Base-by-base conservation (phyloP, 1,140 invertebrate species). In the Drosophila tani region DNA sequence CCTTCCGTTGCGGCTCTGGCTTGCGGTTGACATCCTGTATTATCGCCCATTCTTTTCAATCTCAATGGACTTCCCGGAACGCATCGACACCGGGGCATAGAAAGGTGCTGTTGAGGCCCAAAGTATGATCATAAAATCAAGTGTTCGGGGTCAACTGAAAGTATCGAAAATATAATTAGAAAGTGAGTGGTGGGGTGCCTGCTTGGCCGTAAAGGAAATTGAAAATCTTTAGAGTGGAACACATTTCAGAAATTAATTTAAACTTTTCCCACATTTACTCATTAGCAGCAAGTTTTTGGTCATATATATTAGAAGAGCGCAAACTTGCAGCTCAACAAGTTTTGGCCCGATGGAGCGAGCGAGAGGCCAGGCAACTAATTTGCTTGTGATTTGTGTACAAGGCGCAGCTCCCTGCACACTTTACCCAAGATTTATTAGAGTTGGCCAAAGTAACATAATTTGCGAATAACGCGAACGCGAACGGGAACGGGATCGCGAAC, bases 201-300 rank as follows among this genome's bases (percentile, higher is more conserved):
- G 40, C 49, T 24, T 35, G 50, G 57, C 40, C 59, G 38, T 66
- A 46, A 66, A 73, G 79, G 70, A 87, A 87, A 86, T 87, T 76
- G 68, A 73, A 82, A 80, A 71, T 80, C 50, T 78, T 67, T 29
- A 65, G 50, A 57, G 51, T 65, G 68, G 49, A 78, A 78, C 74
- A 84, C 74, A 81, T 84, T 90, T 81, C 40, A 75, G 77, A 88
- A 84, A 81, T 88, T 90, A 88, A 88, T 88, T 88, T 88, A 84
- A 88, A 88, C 84, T 88, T 88, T 88, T 55, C 63, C 84, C 81
- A 88, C 84, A 90, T 88, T 88, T 88, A 88, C 85, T 90, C 84
- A 88, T 88, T 88, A 88, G 81, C 51, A 71, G 66, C 69, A 84
- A 88, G 81, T 88, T 88, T 88, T 63, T 63, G 40, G 51, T 55